phyloP scores from a whole-genome alignment of 2,888 invertebrate species.

The Drosophila imparisetae region DNA sequence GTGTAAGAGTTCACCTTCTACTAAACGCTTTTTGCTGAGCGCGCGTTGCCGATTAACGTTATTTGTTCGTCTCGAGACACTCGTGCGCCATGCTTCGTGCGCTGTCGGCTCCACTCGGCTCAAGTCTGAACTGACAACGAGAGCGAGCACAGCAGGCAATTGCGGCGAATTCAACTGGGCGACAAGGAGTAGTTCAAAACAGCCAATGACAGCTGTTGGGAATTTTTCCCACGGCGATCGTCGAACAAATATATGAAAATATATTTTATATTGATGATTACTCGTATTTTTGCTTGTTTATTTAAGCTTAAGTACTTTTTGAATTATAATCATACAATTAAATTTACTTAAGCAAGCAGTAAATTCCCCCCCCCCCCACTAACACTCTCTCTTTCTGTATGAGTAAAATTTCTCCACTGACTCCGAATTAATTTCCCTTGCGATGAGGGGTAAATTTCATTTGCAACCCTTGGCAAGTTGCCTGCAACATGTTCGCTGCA shows the following conservation, averaged over 20 bases:
- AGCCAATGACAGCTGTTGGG: neutral
- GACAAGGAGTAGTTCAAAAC: constrained; percentile 12
- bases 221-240: constrained; percentile 12
- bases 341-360: neutral
- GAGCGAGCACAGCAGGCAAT: constrained; percentile 17
- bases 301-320: neutral
- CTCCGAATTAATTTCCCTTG: constrained; percentile 38
- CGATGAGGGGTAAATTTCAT: constrained; percentile 32
- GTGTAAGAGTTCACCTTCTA: constrained; percentile 84
- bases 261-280: neutral
- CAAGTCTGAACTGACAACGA: constrained; percentile 21
- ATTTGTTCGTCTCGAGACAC: constrained; percentile 14
- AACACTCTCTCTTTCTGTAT: neutral
- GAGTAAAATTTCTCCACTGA: constrained; percentile 3
- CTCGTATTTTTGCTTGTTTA: neutral
- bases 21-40: constrained; percentile 82
- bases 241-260: neutral
- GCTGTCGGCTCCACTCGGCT: constrained; percentile 24
- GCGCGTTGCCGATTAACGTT: constrained; percentile 52
- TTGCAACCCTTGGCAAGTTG: constrained; percentile 20
- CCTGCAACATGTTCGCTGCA: constrained; percentile 28
- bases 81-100: constrained; percentile 41
- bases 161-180: constrained; percentile 22
- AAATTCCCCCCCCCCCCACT: accelerated
- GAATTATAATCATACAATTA: neutral